Evolutionary conservation across 2,113 vertebrate species (phyloP).

Genomic region (Nothocercus julius): DNA sequence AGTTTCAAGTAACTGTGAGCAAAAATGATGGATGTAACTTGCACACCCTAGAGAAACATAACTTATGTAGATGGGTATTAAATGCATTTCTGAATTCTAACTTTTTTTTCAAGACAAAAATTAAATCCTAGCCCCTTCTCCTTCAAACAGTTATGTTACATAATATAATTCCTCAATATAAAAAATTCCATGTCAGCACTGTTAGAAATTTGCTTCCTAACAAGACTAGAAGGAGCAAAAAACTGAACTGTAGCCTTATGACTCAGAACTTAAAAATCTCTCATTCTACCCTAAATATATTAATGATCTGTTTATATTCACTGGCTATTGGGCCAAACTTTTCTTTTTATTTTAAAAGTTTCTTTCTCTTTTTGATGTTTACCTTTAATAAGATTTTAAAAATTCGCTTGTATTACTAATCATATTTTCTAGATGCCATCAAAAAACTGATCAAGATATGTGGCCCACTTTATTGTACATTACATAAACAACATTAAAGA

Average conservation of each 20-base stretch:
- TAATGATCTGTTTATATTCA: not conserved
- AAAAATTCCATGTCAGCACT: not conserved
- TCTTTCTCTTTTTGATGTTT: not conserved
- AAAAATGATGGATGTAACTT: not conserved
- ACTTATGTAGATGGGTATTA: not conserved
- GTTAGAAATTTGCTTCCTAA: not conserved
- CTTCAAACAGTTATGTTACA: not conserved
- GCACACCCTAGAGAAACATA: not conserved
- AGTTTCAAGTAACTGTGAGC: not conserved
- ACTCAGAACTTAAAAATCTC: not conserved
- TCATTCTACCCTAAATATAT: not conserved
- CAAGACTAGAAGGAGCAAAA: not conserved
- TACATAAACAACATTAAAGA: not conserved
- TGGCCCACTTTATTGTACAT: rapidly evolving
- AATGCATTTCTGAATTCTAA: not conserved
- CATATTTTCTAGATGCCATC: not conserved
- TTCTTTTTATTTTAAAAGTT: not conserved
- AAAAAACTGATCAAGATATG: not conserved
- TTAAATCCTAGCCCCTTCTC: not conserved
- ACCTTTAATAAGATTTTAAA: not conserved
- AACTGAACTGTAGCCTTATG: not conserved
- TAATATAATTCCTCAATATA: not conserved
- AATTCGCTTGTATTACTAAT: not conserved
- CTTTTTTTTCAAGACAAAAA: not conserved
- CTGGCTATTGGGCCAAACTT: not conserved